These are phyloP conservation scores for Tauraco hartlaubi DNA, from an alignment of 2,797 vertebrate species.

Conservation along the genomic window DNA sequence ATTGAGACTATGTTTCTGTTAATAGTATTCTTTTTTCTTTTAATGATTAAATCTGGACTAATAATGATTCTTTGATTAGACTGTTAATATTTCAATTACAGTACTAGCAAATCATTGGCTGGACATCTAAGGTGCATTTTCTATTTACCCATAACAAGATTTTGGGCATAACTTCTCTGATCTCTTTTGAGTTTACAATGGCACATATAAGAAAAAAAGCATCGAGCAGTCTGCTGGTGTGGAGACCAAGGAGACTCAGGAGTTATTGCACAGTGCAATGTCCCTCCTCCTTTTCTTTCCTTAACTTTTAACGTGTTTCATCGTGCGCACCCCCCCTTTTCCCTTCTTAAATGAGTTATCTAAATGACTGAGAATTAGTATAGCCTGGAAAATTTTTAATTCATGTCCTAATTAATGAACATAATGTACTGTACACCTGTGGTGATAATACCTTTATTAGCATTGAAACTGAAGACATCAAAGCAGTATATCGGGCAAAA, in stretches of 20 bases:
- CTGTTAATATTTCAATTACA: neutral
- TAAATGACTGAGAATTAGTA: conserved; percentile 52
- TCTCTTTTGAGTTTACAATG: neutral
- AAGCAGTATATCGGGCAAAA: conserved; percentile 67
- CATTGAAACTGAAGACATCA: conserved; percentile 72
- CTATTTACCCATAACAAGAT: neutral
- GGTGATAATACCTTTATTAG: conserved; percentile 74
- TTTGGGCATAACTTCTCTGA: neutral
- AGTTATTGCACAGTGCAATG: neutral
- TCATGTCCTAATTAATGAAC: conserved; percentile 68
- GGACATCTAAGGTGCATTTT: neutral
- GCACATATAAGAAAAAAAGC: neutral
- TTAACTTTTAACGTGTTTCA: neutral
- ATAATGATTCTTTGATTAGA: neutral
- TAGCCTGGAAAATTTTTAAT: conserved; percentile 68
- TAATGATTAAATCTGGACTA: neutral
- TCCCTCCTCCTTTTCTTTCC: neutral
- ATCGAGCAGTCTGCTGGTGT: neutral
- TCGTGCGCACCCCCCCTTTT: neutral
- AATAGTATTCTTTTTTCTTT: neutral
- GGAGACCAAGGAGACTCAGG: neutral
- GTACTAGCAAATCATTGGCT: neutral
- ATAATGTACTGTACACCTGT: conserved; percentile 74
- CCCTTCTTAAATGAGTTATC: conserved; percentile 22
- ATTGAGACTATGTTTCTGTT: neutral